Conservation (phyloP, 2,113 vertebrate species). For the Crotalus helleri region DNA sequence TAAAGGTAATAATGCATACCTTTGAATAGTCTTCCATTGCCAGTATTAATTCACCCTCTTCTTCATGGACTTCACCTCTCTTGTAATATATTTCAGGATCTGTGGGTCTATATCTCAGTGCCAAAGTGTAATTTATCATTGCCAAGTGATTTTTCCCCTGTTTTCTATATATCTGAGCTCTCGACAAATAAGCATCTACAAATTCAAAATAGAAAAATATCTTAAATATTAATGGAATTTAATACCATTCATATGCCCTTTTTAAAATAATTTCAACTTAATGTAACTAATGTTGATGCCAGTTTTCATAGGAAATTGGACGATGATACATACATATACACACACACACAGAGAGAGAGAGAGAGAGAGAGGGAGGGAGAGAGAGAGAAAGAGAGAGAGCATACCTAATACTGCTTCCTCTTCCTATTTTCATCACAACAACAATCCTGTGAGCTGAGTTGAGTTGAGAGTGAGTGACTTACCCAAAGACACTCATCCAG, state of each 20-base stretch:
- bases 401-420: background rate
- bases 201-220: slow-evolving; percentile 24
- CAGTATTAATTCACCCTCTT: slow-evolving; percentile 56
- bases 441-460: background rate
- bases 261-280: background rate
- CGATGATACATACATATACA: background rate
- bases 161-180: slow-evolving; percentile 73
- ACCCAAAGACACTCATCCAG: too few species aligned
- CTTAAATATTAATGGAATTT: background rate
- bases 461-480: background rate
- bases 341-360: background rate
- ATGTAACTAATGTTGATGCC: background rate
- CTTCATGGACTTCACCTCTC: slow-evolving; percentile 70
- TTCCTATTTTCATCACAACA: background rate
- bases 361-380: too few species aligned
- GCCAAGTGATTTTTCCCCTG: slow-evolving; percentile 63
- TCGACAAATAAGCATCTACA: slow-evolving; percentile 74
- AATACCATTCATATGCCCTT: background rate
- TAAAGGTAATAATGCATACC: slow-evolving; percentile 57
- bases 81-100: slow-evolving; percentile 74
- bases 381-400: too few species aligned
- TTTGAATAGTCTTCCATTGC: slow-evolving; percentile 77
- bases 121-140: slow-evolving; percentile 71
- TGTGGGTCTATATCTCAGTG: slow-evolving; percentile 67
- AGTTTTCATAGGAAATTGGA: background rate